Evolutionary conservation across 2,888 invertebrate genomes (phyloP).

Genomic region (Cantharis rufa): DNA sequence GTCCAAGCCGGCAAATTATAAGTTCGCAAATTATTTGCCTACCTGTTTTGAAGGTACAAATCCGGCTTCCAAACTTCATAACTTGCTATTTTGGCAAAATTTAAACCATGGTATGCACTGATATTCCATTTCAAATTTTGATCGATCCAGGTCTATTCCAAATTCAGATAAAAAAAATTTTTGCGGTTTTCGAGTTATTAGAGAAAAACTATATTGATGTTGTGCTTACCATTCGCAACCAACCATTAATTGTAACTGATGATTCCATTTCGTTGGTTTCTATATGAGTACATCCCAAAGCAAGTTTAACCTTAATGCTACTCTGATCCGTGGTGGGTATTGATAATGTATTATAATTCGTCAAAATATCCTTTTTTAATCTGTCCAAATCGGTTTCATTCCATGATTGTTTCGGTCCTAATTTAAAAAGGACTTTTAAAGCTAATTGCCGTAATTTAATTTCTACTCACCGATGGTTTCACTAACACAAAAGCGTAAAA

Average conservation of each 20-base stretch:
- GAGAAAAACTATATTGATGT: too few species aligned
- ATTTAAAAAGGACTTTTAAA: constrained; percentile 28
- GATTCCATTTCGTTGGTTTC: constrained; percentile 68
- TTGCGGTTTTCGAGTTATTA: too few species aligned
- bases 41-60: constrained; percentile 71
- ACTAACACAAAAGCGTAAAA: background rate
- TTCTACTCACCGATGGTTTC: background rate
- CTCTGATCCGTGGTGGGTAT: constrained; percentile 60
- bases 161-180: background rate
- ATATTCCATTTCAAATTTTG: constrained; percentile 73
- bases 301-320: constrained; percentile 58
- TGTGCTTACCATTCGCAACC: constrained; percentile 65
- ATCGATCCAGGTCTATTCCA: constrained; percentile 70
- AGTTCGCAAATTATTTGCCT: background rate
- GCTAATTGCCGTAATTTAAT: background rate
- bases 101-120: constrained; percentile 67
- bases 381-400: constrained; percentile 62
- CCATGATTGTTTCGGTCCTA: constrained; percentile 56
- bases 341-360: constrained; percentile 62
- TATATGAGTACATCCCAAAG: constrained; percentile 65
- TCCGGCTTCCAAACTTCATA: constrained; percentile 82
- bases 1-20: background rate
- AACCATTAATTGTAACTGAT: constrained; percentile 63
- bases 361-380: constrained; percentile 61
- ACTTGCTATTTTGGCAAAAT: constrained; percentile 63